Evolutionary conservation across 2,797 vertebrate species (phyloP).

Genomic region (Sebastes minor): DNA sequence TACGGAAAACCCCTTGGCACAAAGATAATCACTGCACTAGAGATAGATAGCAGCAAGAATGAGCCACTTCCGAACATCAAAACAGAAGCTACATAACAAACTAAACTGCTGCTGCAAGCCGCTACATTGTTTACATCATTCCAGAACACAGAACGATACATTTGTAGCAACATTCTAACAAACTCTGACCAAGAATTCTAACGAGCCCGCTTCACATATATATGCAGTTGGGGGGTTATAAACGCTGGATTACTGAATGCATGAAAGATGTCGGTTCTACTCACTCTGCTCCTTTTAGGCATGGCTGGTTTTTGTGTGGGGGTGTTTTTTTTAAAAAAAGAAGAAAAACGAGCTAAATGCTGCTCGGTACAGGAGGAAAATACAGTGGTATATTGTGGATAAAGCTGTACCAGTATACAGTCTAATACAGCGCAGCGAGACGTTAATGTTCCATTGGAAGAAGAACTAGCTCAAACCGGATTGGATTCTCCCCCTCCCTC

Average conservation of each 20-base stretch:
- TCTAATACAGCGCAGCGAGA: constrained; percentile 78
- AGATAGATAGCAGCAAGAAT: constrained; percentile 18
- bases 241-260: constrained; percentile 53
- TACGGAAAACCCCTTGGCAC: constrained; percentile 20
- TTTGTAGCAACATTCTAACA: constrained; percentile 34
- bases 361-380: constrained; percentile 49
- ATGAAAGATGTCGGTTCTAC: constrained; percentile 72
- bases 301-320: constrained; percentile 78
- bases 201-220: constrained; percentile 21
- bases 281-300: constrained; percentile 86
- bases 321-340: constrained; percentile 20
- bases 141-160: not conserved
- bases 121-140: constrained; percentile 22
- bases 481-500: constrained; percentile 86
- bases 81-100: constrained; percentile 41
- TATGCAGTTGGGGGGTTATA: constrained; percentile 42
- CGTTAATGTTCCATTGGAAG: constrained; percentile 87
- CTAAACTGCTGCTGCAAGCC: constrained; percentile 29
- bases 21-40: constrained; percentile 58
- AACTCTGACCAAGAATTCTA: constrained; percentile 15
- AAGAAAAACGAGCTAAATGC: constrained; percentile 44
- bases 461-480: constrained; percentile 93
- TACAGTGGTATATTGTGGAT: constrained; percentile 74
- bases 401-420: constrained; percentile 78
- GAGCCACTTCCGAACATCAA: constrained; percentile 60